These are phyloP conservation scores for Tipula confusa DNA, from an alignment of 2,888 invertebrate genomes.

Conservation along the genomic window DNA sequence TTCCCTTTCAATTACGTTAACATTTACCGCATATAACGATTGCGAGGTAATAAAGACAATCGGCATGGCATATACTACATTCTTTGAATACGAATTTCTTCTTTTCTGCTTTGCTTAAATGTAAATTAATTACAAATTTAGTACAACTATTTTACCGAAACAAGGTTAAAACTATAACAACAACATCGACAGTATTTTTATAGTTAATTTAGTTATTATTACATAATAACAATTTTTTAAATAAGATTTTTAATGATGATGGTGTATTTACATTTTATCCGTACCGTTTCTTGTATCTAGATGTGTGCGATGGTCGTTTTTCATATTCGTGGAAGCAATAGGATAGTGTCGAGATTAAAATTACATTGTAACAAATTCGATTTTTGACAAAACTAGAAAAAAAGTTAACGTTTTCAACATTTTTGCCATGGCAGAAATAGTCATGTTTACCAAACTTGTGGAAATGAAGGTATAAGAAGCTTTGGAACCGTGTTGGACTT, in stretches of 20 bases:
- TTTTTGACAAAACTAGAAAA: too few relatives aligned
- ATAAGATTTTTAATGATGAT: neutral
- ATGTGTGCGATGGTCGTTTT: too few relatives aligned
- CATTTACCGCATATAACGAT: neutral
- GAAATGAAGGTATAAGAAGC: too few relatives aligned
- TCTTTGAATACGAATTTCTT: neutral
- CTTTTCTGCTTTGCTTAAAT: neutral
- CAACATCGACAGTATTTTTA: neutral
- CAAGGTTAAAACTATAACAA: neutral
- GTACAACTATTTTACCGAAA: neutral
- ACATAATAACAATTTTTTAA: neutral
- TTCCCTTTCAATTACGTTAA: neutral
- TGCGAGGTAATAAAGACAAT: neutral
- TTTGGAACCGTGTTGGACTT: too few relatives aligned
- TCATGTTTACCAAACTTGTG: too few relatives aligned
- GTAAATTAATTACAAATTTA: constrained; percentile 6
- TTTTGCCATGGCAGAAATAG: too few relatives aligned
- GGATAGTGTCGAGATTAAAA: too few relatives aligned
- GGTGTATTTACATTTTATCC: neutral
- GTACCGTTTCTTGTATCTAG: neutral
- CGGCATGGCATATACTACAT: neutral
- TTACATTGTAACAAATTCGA: too few relatives aligned
- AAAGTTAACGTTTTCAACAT: too few relatives aligned
- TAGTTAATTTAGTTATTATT: neutral
- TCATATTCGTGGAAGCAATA: too few relatives aligned